These are phyloP conservation scores for Chouioia cunea DNA, from an alignment of 2,888 invertebrate species.

Conservation along the genomic window DNA sequence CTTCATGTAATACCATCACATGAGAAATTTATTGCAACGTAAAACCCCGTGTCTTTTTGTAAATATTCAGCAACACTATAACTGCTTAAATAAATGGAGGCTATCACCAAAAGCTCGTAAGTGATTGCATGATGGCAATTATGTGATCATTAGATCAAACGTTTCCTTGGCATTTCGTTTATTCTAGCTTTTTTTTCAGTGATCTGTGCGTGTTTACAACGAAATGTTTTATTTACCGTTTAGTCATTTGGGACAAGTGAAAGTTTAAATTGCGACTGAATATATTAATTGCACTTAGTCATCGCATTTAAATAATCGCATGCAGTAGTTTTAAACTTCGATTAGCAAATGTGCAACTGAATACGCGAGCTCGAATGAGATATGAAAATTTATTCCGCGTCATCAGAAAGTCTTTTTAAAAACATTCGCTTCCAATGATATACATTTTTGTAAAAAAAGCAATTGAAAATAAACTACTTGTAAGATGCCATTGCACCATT, in stretches of 20 bases:
- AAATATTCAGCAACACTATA: neutral
- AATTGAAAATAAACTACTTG: too few relatives aligned
- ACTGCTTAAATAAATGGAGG: too few relatives aligned
- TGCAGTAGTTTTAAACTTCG: slow-evolving; percentile 27
- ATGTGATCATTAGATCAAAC: neutral
- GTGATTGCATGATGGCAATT: slow-evolving; percentile 9
- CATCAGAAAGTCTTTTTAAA: slow-evolving; percentile 29
- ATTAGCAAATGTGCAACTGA: slow-evolving; percentile 24
- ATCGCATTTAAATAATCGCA: slow-evolving; percentile 41
- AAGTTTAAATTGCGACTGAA: slow-evolving; percentile 43
- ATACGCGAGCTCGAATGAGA: slow-evolving; percentile 29
- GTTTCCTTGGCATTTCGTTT: neutral
- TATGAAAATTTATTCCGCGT: slow-evolving; percentile 41
- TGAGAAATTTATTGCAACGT: slow-evolving; percentile 23
- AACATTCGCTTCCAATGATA: neutral
- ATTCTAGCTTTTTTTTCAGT: neutral
- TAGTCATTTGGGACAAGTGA: slow-evolving; percentile 42
- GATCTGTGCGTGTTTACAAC: neutral
- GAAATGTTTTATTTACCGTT: slow-evolving; percentile 14
- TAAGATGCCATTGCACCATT: too few relatives aligned
- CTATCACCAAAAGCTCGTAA: slow-evolving; percentile 9
- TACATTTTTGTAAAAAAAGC: neutral
- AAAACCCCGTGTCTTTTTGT: slow-evolving; percentile 7
- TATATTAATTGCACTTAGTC: slow-evolving; percentile 39
- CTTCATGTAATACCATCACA: slow-evolving; percentile 16